Base-by-base conservation (phyloP, 1,140 invertebrate genomes). In the Chelonus insularis region DNA sequence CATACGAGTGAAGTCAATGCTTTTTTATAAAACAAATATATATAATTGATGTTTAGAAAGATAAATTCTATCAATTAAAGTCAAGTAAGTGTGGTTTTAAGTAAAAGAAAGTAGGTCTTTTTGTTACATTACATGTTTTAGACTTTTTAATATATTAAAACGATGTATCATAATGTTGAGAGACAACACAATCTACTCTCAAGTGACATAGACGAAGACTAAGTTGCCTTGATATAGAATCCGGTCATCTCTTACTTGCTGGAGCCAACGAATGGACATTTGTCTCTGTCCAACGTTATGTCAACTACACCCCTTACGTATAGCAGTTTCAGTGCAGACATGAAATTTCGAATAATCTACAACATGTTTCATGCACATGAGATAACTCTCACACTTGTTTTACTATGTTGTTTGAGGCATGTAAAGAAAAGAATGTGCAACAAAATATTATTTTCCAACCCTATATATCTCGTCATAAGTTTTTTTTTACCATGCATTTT, bases 121-220 rank as follows among this genome's bases (percentile, higher is more conserved):
- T n/a, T n/a, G n/a, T n/a, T n/a, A n/a, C n/a, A n/a, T n/a, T n/a
- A n/a, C n/a, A n/a, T n/a, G n/a, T n/a, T n/a, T n/a, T n/a, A n/a
- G n/a, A n/a, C n/a, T n/a, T n/a, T n/a, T n/a, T n/a, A 6, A 20
- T 4, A 16, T 21, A 47, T 18, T 14, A 9, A 23, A 11, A 25
- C 41, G 36, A 51, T 12, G 18, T 23, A 60, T 52, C 16, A 16
- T 6, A 34, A 9, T 9, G 39, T 36, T 11, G 20, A 41, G 5
- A 25, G 21, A 11, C n/a, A 34, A n/a, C 0, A 14, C 9, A 52
- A 29, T 8, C 39, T 41, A 11, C 23, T 12, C 8, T 9, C 21
- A 14, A 36, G 52, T 60, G 58, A 60, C 58, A 60, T 48, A 41
- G 58, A 60, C 37, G 58, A 60, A 60, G 58, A 60, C 37, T 20